These are phyloP conservation scores for Scaptomyza hsui DNA, from an alignment of 1,140 invertebrate species.

Conservation along the genomic window DNA sequence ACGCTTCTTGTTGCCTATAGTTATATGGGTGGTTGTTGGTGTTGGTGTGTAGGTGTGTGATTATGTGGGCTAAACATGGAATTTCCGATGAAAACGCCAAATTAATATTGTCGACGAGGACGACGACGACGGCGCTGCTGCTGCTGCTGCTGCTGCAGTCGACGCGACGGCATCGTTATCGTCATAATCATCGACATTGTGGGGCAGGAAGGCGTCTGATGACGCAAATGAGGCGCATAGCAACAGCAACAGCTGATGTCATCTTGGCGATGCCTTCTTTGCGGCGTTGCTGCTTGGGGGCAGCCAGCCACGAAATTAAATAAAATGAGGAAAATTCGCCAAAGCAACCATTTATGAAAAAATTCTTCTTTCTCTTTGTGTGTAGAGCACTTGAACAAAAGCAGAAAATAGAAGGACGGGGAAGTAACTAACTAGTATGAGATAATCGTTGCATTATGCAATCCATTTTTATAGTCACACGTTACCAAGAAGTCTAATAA, in stretches of 20 bases:
- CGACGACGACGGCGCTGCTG: too few relatives aligned
- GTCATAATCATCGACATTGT: too few relatives aligned
- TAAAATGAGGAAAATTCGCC: constrained; percentile 73
- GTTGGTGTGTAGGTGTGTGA: background rate
- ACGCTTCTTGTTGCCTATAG: background rate
- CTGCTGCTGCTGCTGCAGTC: constrained; percentile 10
- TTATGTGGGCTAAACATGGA: constrained; percentile 10
- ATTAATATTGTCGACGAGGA: constrained; percentile 27
- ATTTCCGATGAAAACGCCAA: constrained; percentile 22
- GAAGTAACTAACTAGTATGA: constrained; percentile 1
- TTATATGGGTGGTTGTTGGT: background rate
- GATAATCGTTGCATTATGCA: constrained; percentile 24
- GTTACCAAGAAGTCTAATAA: background rate
- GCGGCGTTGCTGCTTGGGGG: constrained; percentile 16
- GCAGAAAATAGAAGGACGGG: constrained; percentile 34
- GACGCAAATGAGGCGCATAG: constrained; percentile 52
- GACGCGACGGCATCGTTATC: constrained; percentile 2
- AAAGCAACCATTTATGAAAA: constrained; percentile 70
- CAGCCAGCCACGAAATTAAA: constrained; percentile 58
- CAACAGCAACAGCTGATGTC: constrained; percentile 68
- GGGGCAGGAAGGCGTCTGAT: constrained; percentile 37
- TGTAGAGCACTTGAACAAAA: constrained; percentile 53
- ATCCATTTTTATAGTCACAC: background rate
- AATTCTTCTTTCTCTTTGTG: constrained; percentile 50
- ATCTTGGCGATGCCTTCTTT: constrained; percentile 52